Evolutionary conservation across 2,888 invertebrate genomes (phyloP).

Genomic region (Heliconius sara): DNA sequence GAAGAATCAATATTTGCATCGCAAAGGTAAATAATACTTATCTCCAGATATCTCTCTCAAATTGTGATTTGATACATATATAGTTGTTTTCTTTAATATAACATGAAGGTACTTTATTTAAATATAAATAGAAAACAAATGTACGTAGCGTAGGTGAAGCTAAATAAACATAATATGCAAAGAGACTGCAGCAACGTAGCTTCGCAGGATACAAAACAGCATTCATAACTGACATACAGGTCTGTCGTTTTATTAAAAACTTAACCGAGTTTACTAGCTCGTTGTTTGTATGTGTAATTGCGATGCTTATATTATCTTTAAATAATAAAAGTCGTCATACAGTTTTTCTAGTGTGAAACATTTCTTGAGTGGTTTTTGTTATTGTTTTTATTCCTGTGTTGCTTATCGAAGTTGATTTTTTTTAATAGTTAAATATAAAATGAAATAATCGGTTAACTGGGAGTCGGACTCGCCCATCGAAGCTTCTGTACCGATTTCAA

Average conservation of each 20-base stretch:
- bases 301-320: conserved; percentile 60
- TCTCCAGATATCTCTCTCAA: background rate
- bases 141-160: conserved; percentile 2
- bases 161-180: conserved; percentile 23
- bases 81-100: background rate
- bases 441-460: too few relatives aligned
- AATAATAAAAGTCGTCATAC: conserved; percentile 53
- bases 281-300: conserved; percentile 66
- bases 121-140: conserved; percentile 4
- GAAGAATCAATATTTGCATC: background rate
- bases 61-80: background rate
- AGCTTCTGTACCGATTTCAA: too few relatives aligned
- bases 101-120: background rate
- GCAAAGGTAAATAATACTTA: too few relatives aligned
- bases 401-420: background rate
- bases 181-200: background rate
- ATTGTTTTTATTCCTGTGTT: background rate
- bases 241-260: conserved; percentile 68
- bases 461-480: too few relatives aligned
- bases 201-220: conserved; percentile 63
- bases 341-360: conserved; percentile 35
- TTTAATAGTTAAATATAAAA: too few relatives aligned
- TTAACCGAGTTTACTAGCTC: conserved; percentile 58
- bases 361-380: conserved; percentile 14
- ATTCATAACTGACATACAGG: conserved; percentile 68